A percentile compares a stretch with the other conserved stretches of the same genome.
Evolutionary conservation across 2,888 invertebrate species (phyloP).

Genomic region (Calameuta idolon): DNA sequence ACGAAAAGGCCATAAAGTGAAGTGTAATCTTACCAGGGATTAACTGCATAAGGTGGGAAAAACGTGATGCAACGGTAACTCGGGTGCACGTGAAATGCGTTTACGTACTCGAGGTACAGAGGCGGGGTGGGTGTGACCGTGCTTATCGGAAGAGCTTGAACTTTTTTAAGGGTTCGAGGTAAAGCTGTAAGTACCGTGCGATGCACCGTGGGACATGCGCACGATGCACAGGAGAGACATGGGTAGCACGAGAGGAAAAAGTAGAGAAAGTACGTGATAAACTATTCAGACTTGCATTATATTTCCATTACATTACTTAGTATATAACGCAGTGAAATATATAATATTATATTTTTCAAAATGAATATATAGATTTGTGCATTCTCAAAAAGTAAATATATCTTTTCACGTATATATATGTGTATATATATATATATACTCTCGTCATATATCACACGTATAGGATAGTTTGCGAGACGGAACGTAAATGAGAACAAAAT

Average conservation of each 20-base stretch:
- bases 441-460: not conserved
- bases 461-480: not conserved
- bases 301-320: not conserved
- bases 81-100: not conserved
- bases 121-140: not conserved
- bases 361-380: not conserved
- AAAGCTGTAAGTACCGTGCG: constrained; percentile 11
- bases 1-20: not conserved
- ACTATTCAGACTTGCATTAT: not conserved
- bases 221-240: constrained; percentile 61
- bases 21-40: not conserved
- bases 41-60: not conserved
- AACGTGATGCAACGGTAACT: not conserved
- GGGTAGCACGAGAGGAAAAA: constrained; percentile 51
- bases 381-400: not conserved
- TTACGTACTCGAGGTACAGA: not conserved
- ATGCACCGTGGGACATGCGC: constrained; percentile 47
- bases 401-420: not conserved
- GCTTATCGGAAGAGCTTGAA: not conserved
- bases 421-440: too few relatives aligned
- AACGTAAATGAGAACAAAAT: not conserved
- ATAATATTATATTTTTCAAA: not conserved
- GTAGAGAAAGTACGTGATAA: constrained; percentile 53
- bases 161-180: not conserved
- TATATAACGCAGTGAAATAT: not conserved